Percentiles rank a stretch among this genome's conserved stretches.
Evolutionary conservation across 2,797 vertebrate genomes (phyloP).

Genomic region (Syncerus caffer): DNA sequence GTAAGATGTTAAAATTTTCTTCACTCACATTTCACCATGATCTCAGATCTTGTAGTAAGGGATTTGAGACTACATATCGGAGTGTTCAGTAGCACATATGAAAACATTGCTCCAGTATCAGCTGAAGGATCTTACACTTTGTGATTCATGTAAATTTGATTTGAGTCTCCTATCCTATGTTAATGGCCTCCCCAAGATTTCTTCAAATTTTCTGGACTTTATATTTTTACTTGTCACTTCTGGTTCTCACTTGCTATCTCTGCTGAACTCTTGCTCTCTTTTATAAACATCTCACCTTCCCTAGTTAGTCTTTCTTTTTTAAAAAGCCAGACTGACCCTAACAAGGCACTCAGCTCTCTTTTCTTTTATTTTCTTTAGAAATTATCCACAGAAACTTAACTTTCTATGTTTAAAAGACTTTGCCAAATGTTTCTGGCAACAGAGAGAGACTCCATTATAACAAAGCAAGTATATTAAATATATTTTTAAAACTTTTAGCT

Average conservation of each 20-base stretch:
- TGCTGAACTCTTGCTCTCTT: not conserved
- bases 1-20: not conserved
- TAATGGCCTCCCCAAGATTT: not conserved
- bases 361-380: not conserved
- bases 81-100: not conserved
- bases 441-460: not conserved
- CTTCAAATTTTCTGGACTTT: not conserved
- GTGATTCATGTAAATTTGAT: not conserved
- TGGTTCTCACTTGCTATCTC: not conserved
- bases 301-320: not conserved
- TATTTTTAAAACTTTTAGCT: not conserved
- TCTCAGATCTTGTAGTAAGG: not conserved
- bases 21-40: not conserved
- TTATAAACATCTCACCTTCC: not conserved
- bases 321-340: no score
- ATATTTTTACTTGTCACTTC: not conserved
- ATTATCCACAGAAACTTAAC: not conserved
- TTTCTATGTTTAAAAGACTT: not conserved
- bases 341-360: not conserved
- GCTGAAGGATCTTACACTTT: not conserved
- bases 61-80: not conserved
- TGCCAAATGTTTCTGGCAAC: not conserved
- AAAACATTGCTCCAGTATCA: not conserved
- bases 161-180: not conserved
- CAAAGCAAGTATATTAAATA: not conserved